These are phyloP conservation scores for Nyctalus aviator DNA, from an alignment of 2,797 vertebrate species.

Conservation along the genomic window DNA sequence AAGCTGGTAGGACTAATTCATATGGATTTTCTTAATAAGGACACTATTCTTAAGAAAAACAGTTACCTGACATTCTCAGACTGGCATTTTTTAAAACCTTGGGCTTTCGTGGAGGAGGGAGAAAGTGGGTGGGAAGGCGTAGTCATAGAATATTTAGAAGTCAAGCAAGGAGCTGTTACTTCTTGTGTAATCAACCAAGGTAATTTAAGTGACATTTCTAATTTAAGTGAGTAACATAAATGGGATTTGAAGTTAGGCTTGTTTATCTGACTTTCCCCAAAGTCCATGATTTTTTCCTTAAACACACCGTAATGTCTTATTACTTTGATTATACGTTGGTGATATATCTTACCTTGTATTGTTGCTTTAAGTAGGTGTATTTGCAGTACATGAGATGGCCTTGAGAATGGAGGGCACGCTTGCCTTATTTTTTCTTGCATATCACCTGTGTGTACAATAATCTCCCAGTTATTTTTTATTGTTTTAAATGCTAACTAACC, in stretches of 20 bases:
- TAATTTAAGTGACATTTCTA: slow-evolving; percentile 55
- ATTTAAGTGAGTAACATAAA: slow-evolving; percentile 26
- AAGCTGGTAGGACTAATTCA: neutral
- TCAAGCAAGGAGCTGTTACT: neutral
- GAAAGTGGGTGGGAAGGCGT: neutral
- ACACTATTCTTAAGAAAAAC: neutral
- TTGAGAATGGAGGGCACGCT: neutral
- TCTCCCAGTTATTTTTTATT: neutral
- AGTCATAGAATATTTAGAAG: neutral
- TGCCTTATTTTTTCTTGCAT: neutral
- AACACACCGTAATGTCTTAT: neutral
- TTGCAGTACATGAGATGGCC: neutral
- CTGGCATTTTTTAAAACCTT: neutral
- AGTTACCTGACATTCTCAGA: neutral
- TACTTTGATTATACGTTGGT: neutral
- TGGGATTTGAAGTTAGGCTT: neutral
- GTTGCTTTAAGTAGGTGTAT: neutral
- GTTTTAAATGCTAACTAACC: slow-evolving; percentile 27
- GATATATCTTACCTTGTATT: neutral
- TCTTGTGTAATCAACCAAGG: slow-evolving; percentile 23
- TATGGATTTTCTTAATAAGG: slow-evolving; percentile 9
- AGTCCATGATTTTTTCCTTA: neutral
- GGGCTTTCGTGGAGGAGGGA: neutral
- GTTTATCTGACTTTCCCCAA: neutral
- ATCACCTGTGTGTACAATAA: neutral